phyloP scores from a whole-genome alignment of 2,888 invertebrate species.

The Aphidoletes aphidimyza region DNA sequence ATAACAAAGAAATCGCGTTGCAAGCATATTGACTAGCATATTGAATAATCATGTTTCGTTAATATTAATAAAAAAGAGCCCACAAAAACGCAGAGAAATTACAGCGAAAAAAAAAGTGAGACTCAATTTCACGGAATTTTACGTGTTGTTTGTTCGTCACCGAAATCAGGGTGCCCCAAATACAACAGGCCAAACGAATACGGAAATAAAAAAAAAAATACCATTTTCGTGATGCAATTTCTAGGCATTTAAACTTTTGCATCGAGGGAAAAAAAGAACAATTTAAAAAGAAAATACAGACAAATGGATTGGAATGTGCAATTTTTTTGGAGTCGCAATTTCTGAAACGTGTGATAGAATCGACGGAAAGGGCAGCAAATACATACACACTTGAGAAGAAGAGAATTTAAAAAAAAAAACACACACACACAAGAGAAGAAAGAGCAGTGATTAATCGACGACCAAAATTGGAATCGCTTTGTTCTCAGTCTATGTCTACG shows the following conservation, averaged over 20 bases:
- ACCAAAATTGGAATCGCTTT: conserved; percentile 23
- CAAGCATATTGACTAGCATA: conserved; percentile 42
- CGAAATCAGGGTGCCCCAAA: conserved; percentile 29
- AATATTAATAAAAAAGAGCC: not conserved
- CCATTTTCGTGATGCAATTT: not conserved
- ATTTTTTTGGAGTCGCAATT: not conserved
- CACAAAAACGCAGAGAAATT: not conserved
- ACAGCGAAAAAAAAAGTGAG: not conserved
- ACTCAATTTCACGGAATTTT: not conserved
- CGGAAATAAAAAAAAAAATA: not conserved
- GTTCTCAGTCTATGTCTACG: not conserved
- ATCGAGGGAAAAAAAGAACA: not conserved
- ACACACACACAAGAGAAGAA: too few species aligned
- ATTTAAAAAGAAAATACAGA: not conserved
- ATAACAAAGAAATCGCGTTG: conserved; percentile 34
- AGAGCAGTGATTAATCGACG: conserved; percentile 11
- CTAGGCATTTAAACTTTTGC: not conserved
- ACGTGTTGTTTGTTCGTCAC: not conserved
- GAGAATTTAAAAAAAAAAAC: too few species aligned
- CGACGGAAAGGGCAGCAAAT: not conserved
- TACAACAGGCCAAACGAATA: not conserved
- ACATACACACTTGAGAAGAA: conserved; percentile 3
- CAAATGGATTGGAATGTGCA: not conserved
- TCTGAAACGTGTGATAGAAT: not conserved
- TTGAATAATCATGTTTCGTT: conserved; percentile 42